These are phyloP conservation scores for Eptesicus fuscus DNA, from an alignment of 2,113 vertebrate species.

Conservation along the genomic window DNA sequence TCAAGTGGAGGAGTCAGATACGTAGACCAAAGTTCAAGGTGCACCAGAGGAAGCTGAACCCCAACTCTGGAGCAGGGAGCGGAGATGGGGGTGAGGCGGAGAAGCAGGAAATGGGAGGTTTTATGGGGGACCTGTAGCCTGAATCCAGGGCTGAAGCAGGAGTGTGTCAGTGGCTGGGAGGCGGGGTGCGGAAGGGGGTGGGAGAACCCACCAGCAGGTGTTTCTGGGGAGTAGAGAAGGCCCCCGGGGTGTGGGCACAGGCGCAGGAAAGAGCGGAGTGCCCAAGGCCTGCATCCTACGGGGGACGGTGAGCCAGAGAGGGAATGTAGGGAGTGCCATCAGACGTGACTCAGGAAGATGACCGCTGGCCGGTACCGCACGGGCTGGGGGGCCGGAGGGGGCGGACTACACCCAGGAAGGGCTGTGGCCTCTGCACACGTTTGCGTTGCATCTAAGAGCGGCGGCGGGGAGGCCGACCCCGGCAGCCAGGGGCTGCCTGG, in stretches of 20 bases:
- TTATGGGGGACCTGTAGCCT: accelerated
- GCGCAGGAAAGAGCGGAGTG: neutral
- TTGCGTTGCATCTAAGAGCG: neutral
- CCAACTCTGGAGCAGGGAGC: neutral
- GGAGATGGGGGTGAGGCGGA: neutral
- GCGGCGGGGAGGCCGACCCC: neutral
- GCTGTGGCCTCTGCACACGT: neutral
- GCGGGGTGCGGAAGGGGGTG: accelerated
- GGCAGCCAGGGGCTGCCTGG: accelerated
- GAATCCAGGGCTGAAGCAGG: neutral
- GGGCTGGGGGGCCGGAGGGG: too few relatives aligned
- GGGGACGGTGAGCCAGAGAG: neutral
- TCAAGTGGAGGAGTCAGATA: neutral
- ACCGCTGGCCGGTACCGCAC: accelerated
- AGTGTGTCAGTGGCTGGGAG: neutral
- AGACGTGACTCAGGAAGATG: neutral
- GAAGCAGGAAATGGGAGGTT: neutral
- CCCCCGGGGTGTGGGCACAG: neutral
- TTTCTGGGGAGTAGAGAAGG: neutral
- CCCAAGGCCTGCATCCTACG: neutral
- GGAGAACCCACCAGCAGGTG: accelerated
- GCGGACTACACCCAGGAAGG: neutral
- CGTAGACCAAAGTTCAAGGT: neutral
- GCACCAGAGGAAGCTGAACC: neutral
- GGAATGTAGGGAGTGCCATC: neutral